A percentile compares a stretch with the other conserved stretches of the same genome.
phyloP scores from a whole-genome alignment of 2,888 invertebrate genomes.

The Leptura quadrifasciata region DNA sequence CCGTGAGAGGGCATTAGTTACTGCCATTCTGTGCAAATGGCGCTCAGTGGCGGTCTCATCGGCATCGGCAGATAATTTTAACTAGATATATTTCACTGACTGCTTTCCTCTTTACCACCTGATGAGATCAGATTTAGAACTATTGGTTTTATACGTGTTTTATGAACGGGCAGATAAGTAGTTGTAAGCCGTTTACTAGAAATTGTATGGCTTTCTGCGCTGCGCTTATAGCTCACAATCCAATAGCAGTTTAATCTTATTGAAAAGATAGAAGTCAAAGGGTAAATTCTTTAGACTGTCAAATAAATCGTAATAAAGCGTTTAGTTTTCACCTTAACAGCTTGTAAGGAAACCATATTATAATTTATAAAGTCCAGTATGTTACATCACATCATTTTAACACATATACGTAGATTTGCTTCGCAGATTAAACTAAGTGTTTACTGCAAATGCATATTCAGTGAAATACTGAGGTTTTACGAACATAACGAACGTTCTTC shows the following conservation, averaged over 20 bases:
- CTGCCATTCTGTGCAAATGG: conserved; percentile 71
- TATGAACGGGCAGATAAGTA: conserved; percentile 60
- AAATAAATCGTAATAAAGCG: conserved; percentile 55
- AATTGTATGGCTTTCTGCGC: conserved; percentile 54
- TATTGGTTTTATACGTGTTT: conserved; percentile 63
- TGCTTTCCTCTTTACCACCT: conserved; percentile 65
- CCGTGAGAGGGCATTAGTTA: conserved; percentile 68
- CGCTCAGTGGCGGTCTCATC: conserved; percentile 65
- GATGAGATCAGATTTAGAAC: conserved; percentile 68
- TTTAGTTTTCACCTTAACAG: conserved; percentile 55
- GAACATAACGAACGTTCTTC: conserved; percentile 47
- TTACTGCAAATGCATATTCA: conserved; percentile 41
- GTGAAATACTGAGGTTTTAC: conserved; percentile 46
- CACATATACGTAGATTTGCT: conserved; percentile 49
- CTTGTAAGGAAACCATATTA: conserved; percentile 53
- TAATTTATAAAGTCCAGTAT: conserved; percentile 50
- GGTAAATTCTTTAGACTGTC: conserved; percentile 56
- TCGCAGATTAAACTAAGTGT: conserved; percentile 43
- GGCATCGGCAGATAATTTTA: conserved; percentile 66
- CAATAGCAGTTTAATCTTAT: conserved; percentile 52
- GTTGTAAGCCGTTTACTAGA: conserved; percentile 60
- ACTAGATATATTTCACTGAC: conserved; percentile 66
- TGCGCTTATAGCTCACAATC: conserved; percentile 39
- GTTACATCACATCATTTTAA: conserved; percentile 48
- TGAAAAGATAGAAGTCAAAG: conserved; percentile 56